Evolutionary conservation across 1,140 invertebrate species (phyloP).

Genomic region (Pantala flavescens): DNA sequence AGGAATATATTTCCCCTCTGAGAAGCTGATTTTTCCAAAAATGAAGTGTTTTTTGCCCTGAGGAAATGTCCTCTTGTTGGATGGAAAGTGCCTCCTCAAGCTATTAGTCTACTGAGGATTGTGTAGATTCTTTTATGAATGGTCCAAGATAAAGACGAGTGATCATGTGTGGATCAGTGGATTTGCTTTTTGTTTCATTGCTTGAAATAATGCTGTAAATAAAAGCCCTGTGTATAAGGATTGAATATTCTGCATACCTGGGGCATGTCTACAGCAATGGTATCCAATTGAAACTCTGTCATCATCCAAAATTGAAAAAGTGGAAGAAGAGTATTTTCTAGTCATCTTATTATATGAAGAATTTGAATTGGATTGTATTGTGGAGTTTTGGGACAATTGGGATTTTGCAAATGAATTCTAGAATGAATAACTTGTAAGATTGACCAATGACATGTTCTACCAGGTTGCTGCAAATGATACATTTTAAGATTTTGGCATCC

Average conservation of each 20-base stretch:
- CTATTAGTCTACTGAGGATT: neutral
- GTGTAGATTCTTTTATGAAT: neutral
- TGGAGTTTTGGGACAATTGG: neutral
- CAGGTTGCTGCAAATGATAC: neutral
- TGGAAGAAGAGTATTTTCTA: conserved; percentile 7
- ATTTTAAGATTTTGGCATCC: neutral
- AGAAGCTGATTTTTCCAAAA: neutral
- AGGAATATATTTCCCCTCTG: conserved; percentile 6
- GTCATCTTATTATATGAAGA: neutral
- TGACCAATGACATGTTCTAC: neutral
- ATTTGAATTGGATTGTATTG: neutral
- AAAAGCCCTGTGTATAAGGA: neutral
- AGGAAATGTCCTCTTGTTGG: neutral
- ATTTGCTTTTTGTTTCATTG: neutral
- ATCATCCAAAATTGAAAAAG: neutral
- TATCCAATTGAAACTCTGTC: neutral
- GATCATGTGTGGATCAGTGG: neutral
- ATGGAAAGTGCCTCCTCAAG: conserved; percentile 4
- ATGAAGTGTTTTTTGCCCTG: neutral
- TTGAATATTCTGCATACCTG: neutral
- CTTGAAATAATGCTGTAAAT: conserved; percentile 3
- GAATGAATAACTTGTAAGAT: neutral
- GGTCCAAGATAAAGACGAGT: neutral
- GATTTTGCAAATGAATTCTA: neutral
- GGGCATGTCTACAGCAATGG: neutral